Conservation (phyloP, 2,888 invertebrate species). For the Hyalella azteca region DNA sequence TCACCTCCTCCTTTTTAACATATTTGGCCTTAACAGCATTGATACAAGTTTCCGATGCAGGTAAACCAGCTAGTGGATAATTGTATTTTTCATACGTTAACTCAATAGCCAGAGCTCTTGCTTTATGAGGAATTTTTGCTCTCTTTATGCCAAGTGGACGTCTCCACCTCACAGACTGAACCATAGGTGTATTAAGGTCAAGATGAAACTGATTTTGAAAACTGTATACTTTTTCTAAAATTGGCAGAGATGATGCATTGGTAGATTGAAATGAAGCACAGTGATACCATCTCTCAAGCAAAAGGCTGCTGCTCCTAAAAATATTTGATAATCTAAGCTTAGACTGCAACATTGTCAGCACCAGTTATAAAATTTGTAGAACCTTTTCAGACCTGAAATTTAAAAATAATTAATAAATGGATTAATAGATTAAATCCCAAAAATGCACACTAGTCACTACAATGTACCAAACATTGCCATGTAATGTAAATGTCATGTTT, state of each 20-base stretch:
- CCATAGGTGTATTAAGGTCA: neutral
- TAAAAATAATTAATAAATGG: too few species aligned
- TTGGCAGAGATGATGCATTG: neutral
- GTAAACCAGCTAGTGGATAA: neutral
- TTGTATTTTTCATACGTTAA: conserved; percentile 4
- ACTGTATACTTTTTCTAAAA: neutral
- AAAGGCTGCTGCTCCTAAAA: neutral
- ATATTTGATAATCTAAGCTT: neutral
- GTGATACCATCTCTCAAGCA: neutral
- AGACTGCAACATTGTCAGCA: neutral
- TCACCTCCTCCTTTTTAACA: neutral
- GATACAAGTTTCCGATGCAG: neutral
- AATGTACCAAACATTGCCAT: too few species aligned
- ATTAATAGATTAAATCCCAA: too few species aligned
- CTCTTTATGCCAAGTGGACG: neutral
- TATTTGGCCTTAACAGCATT: conserved; percentile 7
- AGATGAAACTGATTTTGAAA: neutral
- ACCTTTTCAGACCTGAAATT: too few species aligned
- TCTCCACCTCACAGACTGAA: conserved; percentile 7
- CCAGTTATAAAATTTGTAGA: too few species aligned
- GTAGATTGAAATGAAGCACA: neutral
- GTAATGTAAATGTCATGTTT: too few species aligned
- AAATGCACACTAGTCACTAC: too few species aligned
- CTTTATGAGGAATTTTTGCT: conserved; percentile 8
- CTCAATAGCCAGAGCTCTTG: neutral